Evolutionary conservation across 64 coral and sea anemone genomes (phyloP), one percentile per base, ranked within the genome.

Genomic region (Montipora sp.): DNA sequence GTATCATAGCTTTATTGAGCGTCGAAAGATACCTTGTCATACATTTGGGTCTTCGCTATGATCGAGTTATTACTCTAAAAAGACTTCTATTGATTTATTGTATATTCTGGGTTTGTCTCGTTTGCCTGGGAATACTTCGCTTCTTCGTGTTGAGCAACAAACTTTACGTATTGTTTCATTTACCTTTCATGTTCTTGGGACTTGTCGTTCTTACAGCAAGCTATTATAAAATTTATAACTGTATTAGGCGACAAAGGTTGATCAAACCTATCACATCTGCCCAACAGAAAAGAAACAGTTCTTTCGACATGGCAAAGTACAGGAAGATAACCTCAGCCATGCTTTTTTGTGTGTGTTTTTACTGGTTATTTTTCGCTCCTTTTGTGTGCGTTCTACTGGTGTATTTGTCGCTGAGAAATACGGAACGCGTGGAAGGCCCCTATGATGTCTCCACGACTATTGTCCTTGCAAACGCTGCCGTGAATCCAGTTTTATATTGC

Each of bases 401-500:
- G 20, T 83, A 67, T 68, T 47, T 83, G 24, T 18, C 5, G 14
- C n/a, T 36, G 18, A 59, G 80, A 65, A 67, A 67, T 45, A 67
- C 58, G 0, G 59, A 83, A 14, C 14, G 59, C 0, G 5, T 83
- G 8, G 80, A 83, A 11, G 80, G 80, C 14, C 59, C 80, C 18
- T 83, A 83, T 20, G 47, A 83, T 27, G 36, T 83, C 59, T 67
- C 80, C 1, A 83, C 80, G 3, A 83, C 80, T 67, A 0, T 83
- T 47, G 60, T 83, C 16, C 80, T 83, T 12, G 36, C 59, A 46
- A 83, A 68, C 19, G 80, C 80, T 15, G 80, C 80, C 2, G 24
- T 83, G 27, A 83, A 83, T 36, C 80, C 80, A 2, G 13, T 83
- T 68, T 27, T 83, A 11, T 83, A 83, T 83, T 83, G 80, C 57